Evolutionary conservation across 2,113 vertebrate species (phyloP).

Genomic region (Regulus satrapa): DNA sequence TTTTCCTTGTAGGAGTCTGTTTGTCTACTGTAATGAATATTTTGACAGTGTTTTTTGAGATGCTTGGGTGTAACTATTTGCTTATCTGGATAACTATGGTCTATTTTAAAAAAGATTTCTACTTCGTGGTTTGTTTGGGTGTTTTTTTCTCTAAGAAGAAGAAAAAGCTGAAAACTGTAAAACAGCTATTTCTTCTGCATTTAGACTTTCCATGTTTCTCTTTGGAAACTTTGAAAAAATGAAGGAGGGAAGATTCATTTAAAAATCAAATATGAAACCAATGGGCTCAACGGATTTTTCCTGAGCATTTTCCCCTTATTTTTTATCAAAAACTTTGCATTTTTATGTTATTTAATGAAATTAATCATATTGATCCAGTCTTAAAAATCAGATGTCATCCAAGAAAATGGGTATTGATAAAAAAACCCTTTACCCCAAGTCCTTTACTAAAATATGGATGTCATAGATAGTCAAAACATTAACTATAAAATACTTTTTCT

Average conservation of each 20-base stretch:
- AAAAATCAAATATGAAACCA: not conserved
- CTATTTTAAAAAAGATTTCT: not conserved
- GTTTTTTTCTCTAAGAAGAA: not conserved
- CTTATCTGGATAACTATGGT: not conserved
- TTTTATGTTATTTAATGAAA: not conserved
- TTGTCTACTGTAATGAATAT: not conserved
- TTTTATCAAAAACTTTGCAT: not conserved
- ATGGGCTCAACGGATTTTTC: not conserved
- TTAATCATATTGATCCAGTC: not conserved
- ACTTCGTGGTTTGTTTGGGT: fast-evolving
- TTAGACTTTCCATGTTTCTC: not conserved
- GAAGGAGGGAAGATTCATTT: not conserved
- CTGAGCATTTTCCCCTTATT: not conserved
- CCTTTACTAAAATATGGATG: not conserved
- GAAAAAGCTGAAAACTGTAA: not conserved
- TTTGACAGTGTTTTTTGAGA: not conserved
- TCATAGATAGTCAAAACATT: not conserved
- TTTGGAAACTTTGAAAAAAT: not conserved
- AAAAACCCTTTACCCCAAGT: not conserved
- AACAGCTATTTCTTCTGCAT: not conserved
- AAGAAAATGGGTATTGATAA: not conserved
- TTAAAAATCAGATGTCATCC: not conserved
- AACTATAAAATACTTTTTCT: not conserved
- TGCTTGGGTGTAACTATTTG: not conserved
- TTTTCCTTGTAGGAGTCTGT: not conserved